Evolutionary conservation across 2,888 invertebrate genomes (phyloP).

Genomic region (Apotomis capreana): DNA sequence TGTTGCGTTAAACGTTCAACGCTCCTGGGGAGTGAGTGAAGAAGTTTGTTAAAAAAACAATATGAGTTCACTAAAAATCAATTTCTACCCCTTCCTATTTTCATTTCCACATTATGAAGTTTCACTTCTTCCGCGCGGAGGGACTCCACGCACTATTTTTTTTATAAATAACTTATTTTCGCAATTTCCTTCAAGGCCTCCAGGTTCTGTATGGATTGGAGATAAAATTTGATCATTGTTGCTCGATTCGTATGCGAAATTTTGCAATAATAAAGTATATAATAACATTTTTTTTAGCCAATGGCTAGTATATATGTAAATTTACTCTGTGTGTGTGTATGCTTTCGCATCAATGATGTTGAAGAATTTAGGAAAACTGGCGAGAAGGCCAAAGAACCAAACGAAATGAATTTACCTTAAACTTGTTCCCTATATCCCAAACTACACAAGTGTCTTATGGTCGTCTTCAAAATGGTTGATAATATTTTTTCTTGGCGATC

Average conservation of each 20-base stretch:
- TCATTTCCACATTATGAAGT: too few relatives aligned
- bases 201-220: constrained; percentile 5
- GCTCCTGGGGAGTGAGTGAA: too few relatives aligned
- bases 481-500: neutral
- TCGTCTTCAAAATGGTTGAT: neutral
- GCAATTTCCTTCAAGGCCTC: neutral
- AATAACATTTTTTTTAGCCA: neutral
- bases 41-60: too few relatives aligned
- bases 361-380: neutral
- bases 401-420: constrained; percentile 22
- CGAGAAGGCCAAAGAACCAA: constrained; percentile 16
- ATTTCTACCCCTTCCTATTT: too few relatives aligned
- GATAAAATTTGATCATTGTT: neutral
- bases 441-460: neutral
- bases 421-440: constrained; percentile 14
- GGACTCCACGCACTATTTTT: too few relatives aligned
- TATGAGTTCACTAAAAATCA: too few relatives aligned
- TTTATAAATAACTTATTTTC: too few relatives aligned
- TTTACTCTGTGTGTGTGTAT: neutral
- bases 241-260: neutral
- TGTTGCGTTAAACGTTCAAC: too few relatives aligned
- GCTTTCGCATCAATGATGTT: neutral
- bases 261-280: neutral
- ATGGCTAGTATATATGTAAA: constrained; percentile 15
- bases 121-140: too few relatives aligned